Evolutionary conservation across 2,113 vertebrate genomes (phyloP).

Genomic region (Neolamprologus kungweensis): DNA sequence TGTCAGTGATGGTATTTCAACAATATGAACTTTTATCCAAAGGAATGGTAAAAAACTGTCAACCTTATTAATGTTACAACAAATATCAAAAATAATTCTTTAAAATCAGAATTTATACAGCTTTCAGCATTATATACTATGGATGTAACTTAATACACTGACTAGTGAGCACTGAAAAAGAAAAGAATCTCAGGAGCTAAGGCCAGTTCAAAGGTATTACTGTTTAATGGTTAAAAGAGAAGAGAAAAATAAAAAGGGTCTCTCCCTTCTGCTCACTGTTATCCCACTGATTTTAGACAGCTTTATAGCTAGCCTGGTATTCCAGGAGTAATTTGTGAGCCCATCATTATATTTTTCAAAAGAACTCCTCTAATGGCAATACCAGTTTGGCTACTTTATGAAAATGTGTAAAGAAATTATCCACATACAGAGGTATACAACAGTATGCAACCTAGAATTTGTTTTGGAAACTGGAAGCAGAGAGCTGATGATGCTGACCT

Average conservation of each 20-base stretch:
- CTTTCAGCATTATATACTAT: conserved; percentile 26
- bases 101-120: conserved; percentile 26
- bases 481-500: conserved; percentile 47
- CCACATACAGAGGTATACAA: conserved; percentile 11
- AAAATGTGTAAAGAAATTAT: conserved; percentile 55
- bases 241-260: neutral
- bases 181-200: neutral
- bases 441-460: conserved; percentile 32
- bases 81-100: conserved; percentile 21
- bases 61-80: neutral
- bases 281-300: neutral
- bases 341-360: conserved; percentile 50
- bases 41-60: conserved; percentile 15
- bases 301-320: neutral
- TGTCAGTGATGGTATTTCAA: conserved; percentile 68
- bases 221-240: neutral
- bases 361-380: conserved; percentile 38
- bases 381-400: conserved; percentile 56
- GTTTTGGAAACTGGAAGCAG: conserved; percentile 52
- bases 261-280: neutral
- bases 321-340: conserved; percentile 37
- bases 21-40: conserved; percentile 11
- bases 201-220: conserved; percentile 25
- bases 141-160: conserved; percentile 49
- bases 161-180: conserved; percentile 10